Evolutionary conservation across 2,797 vertebrate genomes (phyloP).

Genomic region (Danionella dracula): DNA sequence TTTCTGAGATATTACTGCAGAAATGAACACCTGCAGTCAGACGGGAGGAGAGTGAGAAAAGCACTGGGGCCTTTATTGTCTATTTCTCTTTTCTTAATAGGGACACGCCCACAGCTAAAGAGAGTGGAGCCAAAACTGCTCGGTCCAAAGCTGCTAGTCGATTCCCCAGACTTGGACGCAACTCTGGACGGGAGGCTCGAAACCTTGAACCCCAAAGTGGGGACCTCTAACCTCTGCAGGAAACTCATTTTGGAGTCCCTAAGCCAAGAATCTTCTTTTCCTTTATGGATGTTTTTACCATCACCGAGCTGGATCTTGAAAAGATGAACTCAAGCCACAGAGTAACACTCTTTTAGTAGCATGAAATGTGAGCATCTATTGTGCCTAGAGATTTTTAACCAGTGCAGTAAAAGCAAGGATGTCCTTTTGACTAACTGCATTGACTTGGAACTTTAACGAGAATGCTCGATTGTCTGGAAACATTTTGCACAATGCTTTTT

Average conservation of each 20-base stretch:
- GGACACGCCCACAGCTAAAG: conserved; percentile 74
- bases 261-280: conserved; percentile 35
- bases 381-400: conserved; percentile 65
- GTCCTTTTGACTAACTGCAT: conserved; percentile 12
- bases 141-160: conserved; percentile 75
- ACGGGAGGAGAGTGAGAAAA: background rate
- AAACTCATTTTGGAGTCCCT: conserved; percentile 20
- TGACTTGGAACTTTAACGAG: conserved; percentile 19
- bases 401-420: conserved; percentile 31
- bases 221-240: conserved; percentile 76
- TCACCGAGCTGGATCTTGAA: conserved; percentile 40
- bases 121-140: conserved; percentile 70
- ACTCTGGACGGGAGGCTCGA: conserved; percentile 75
- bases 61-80: too few relatives aligned
- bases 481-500: conserved; percentile 30
- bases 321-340: background rate
- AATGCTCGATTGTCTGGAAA: conserved; percentile 2
- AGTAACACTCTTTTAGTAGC: conserved; percentile 49
- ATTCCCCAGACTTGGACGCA: conserved; percentile 83
- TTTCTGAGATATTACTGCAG: conserved; percentile 5
- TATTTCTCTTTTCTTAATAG: conserved; percentile 61
- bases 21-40: conserved; percentile 6
- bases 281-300: conserved; percentile 23
- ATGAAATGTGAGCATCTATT: conserved; percentile 53
- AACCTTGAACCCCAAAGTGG: conserved; percentile 92